Conservation (phyloP, 2,888 invertebrate genomes). For the Hyalella azteca region DNA sequence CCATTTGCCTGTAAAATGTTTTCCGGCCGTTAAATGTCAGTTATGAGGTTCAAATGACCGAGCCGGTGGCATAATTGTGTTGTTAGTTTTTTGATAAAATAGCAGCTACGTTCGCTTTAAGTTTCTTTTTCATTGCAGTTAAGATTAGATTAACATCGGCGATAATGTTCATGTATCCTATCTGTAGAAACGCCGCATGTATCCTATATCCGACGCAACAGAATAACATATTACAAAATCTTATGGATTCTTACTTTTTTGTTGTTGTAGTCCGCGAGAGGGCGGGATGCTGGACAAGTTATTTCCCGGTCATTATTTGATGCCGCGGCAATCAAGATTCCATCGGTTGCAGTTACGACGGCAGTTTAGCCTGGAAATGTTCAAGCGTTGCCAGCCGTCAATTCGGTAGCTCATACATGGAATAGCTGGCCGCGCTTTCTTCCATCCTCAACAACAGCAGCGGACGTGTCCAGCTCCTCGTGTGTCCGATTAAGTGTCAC, state of each 20-base stretch:
- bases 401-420: slow-evolving; percentile 34
- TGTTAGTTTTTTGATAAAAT: too few species aligned
- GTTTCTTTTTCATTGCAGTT: too few species aligned
- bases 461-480: slow-evolving; percentile 1
- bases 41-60: neutral
- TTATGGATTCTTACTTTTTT: too few species aligned
- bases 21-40: neutral
- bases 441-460: neutral
- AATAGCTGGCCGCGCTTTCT: neutral
- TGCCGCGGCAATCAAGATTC: slow-evolving; percentile 1
- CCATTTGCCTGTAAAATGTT: neutral
- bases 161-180: too few species aligned
- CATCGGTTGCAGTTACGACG: neutral
- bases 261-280: too few species aligned
- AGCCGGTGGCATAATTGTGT: neutral
- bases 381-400: neutral
- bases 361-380: neutral
- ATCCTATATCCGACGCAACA: too few species aligned
- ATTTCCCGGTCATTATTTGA: too few species aligned
- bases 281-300: too few species aligned
- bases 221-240: too few species aligned
- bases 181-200: too few species aligned
- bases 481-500: neutral
- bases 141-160: too few species aligned
- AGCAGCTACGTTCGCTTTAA: too few species aligned